Evolutionary conservation across 2,888 invertebrate genomes (phyloP), one percentile per base, ranked within the genome.

Genomic region (Alentia gelatinosa): DNA sequence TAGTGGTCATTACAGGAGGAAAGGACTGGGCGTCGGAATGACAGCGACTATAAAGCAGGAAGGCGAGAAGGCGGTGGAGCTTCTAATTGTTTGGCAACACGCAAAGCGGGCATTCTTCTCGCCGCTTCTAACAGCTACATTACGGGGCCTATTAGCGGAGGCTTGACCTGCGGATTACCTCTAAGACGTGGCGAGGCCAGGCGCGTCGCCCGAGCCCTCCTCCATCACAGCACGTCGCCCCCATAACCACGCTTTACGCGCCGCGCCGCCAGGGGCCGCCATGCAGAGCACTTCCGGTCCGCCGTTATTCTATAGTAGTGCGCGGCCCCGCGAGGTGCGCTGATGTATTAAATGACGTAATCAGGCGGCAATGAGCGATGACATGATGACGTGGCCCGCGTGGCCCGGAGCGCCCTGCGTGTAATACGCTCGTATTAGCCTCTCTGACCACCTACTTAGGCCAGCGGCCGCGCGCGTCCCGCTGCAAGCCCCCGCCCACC

Each of bases 41-140:
- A 68, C 68, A 26, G 26, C 33, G 26, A 12, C 37, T 39, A 79
- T 79, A 79, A 79, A 79, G 79, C 37, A 26, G 26, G 15, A 30
- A 19, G 4, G 4, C 5, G 79, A 39, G 79, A 35, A n/a, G 35
- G 63, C 1, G 47, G 86, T 30, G 23, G 47, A n/a, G 33, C 86
- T 12, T 86, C 30, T 86, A 86, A 86, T 86, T 86, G 86, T 86
- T 86, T 86, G 86, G 86, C 42, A 86, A 86, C 86, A 86, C 47
- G 86, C 86, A 86, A 86, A 86, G 86, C 86, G 86, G 33, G 35
- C 86, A 86, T 86, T 50, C 47, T 33, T 86, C 86, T 47, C 50
- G 35, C 1, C 47, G 47, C 86, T 47, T 83, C 47, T 47, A 86
- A 86, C 86, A 86, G 86, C 47, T 86, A 42, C 86, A 86, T 86